Base-by-base conservation (phyloP, 2,888 invertebrate species). In the Pogonocherus hispidulus region DNA sequence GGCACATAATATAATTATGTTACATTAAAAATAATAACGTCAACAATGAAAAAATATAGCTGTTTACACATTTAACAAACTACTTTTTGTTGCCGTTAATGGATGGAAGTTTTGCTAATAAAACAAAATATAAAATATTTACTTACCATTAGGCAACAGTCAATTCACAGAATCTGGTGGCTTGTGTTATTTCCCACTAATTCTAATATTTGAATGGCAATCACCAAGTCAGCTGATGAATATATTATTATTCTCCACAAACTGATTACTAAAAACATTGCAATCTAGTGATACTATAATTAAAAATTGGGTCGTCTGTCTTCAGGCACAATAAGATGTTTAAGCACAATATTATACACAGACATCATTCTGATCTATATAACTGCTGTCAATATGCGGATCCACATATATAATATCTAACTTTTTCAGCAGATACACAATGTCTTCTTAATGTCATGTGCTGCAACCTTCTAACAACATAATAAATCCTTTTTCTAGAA, bases 221-320 rank as follows among this genome's bases (percentile, higher is more conserved):
- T 62, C 62, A 51, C 62, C 37, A 18, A 60, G 54, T 66, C 66
- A 55, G 66, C 51, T 66, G 66, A 60, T 60, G 60, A 32, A 66
- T 66, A 54, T 59, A 44, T 35, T 54, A 60, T 60, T 35, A 37
- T 51, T 20, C 51, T 35, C 35, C 18, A 14, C 51, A 35, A 9
- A 47, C 27, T 18, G 27, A 23, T 51, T 37, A 18, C 9, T 19
- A 19, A 35, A 49, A 51, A 27, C 44, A n/a, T 14, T 11, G 37
- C 22, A 41, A 19, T 14, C 51, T 51, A 63, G 8, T 16, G n/a
- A 20, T n/a, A n/a, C 46, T 9, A 41, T 55, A 37, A 27, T 32
- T 52, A 22, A 22, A 49, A 19, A 49, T 18, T n/a, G n/a, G n/a
- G n/a, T n/a, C n/a, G n/a, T n/a, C n/a, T n/a, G n/a, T n/a, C n/a